Conservation (phyloP, 2,797 vertebrate species). For the Sebastes nivosus region DNA sequence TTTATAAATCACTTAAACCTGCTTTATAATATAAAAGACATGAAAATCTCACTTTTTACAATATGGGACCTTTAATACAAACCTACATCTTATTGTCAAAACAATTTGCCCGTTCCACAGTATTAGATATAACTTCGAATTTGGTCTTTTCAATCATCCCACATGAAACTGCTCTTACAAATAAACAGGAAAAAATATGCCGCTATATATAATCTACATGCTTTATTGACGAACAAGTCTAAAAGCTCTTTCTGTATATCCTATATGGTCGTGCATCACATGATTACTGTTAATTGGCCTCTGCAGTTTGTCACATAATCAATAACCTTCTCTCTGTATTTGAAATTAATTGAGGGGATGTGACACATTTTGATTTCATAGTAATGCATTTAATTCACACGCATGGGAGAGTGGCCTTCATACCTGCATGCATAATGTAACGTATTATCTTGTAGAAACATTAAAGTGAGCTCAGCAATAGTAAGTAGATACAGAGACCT, state of each 20-base stretch:
- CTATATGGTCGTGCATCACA: background rate
- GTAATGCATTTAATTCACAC: background rate
- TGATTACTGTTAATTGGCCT: conserved; percentile 12
- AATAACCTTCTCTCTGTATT: conserved; percentile 26
- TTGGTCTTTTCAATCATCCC: background rate
- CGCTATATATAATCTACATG: background rate
- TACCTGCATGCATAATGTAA: background rate
- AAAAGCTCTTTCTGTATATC: background rate
- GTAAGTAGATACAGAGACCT: background rate
- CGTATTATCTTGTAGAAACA: background rate
- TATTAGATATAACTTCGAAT: background rate
- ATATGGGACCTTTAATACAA: background rate
- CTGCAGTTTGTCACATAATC: conserved; percentile 28
- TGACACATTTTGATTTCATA: conserved; percentile 14
- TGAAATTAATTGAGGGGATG: conserved; percentile 4
- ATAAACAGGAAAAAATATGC: background rate
- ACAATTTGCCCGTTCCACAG: background rate
- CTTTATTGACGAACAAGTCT: background rate
- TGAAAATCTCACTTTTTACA: too few relatives aligned
- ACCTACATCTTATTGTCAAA: background rate
- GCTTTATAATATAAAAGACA: too few relatives aligned
- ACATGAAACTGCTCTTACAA: background rate
- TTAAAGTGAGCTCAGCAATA: background rate
- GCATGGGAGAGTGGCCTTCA: background rate
- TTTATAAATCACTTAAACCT: too few relatives aligned